Evolutionary conservation across 2,113 vertebrate species (phyloP).

Genomic region (Arothron firmamentum): DNA sequence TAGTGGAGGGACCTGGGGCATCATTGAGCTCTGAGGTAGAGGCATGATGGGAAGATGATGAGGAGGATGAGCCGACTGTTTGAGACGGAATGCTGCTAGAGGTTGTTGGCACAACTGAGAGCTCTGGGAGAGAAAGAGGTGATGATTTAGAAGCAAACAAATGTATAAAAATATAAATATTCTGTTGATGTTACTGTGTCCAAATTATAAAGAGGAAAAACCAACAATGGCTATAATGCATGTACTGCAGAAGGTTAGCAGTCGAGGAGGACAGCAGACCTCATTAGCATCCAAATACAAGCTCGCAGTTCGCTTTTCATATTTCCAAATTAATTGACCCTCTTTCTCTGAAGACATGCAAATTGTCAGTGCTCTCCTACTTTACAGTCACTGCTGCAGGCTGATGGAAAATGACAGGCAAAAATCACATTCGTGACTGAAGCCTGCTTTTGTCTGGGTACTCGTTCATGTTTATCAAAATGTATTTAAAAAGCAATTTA

Average conservation of each 20-base stretch:
- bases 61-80: constrained; percentile 80
- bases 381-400: constrained; percentile 15
- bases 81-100: constrained; percentile 83
- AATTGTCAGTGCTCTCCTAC: constrained; percentile 45
- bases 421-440: constrained; percentile 2
- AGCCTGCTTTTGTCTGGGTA: not conserved
- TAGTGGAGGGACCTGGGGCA: constrained; percentile 77
- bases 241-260: constrained; percentile 24
- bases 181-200: not conserved
- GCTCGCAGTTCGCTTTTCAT: constrained; percentile 62
- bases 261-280: constrained; percentile 13
- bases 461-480: no score
- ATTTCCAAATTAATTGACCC: constrained; percentile 67
- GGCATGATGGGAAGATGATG: constrained; percentile 76
- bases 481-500: not conserved
- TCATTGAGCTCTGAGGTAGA: constrained; percentile 93
- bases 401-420: constrained; percentile 3
- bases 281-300: constrained; percentile 59
- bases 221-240: constrained; percentile 8
- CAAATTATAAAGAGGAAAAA: not conserved
- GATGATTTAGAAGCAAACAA: not conserved
- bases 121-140: constrained; percentile 72
- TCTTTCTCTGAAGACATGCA: constrained; percentile 62
- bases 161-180: not conserved
- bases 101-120: constrained; percentile 89